Percentiles rank a stretch among this genome's conserved stretches.
Evolutionary conservation across 2,888 invertebrate species (phyloP).

Genomic region (Clepsis dumicolana): DNA sequence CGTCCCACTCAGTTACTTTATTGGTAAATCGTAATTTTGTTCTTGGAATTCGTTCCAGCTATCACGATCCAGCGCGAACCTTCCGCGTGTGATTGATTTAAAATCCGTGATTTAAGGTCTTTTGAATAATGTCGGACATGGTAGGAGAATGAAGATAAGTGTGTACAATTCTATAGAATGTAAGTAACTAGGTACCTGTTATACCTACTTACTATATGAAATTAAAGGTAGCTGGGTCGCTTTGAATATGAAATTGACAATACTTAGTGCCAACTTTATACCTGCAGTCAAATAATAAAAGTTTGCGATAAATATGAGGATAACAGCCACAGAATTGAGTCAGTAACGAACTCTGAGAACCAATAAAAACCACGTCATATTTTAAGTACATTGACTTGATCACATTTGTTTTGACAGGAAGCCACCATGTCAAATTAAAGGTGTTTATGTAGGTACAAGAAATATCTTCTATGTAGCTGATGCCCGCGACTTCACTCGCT

Average conservation of each 20-base stretch:
- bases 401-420: not conserved
- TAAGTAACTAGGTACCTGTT: no score
- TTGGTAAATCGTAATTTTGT: constrained; percentile 38
- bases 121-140: constrained; percentile 31
- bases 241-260: constrained; percentile 9
- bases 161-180: not conserved
- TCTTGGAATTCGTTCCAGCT: constrained; percentile 31
- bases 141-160: constrained; percentile 27
- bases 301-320: not conserved
- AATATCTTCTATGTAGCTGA: no score
- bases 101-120: constrained; percentile 34
- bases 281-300: not conserved
- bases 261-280: not conserved
- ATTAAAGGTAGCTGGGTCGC: constrained; percentile 1
- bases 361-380: not conserved
- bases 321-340: not conserved
- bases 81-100: constrained; percentile 39
- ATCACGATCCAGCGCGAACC: constrained; percentile 7
- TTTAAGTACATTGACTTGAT: not conserved
- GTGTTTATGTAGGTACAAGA: no score
- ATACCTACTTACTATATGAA: constrained; percentile 8
- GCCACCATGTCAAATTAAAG: no score
- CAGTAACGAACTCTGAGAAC: not conserved
- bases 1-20: constrained; percentile 17
- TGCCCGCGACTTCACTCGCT: no score